Conservation (phyloP, 2,888 invertebrate species). For the Coleophora deauratella region DNA sequence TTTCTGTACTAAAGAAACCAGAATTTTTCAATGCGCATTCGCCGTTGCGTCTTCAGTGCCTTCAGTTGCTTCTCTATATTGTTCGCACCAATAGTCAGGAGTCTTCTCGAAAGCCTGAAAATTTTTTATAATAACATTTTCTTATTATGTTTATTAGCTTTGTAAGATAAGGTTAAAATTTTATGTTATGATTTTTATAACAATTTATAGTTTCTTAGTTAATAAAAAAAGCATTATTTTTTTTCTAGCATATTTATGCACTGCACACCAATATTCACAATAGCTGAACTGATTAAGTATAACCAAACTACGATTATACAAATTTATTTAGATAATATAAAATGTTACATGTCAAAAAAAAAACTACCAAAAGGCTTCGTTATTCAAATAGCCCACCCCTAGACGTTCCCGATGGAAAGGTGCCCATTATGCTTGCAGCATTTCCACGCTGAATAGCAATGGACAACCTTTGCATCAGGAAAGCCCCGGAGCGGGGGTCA, state of each 20-base stretch:
- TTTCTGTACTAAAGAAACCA: too few relatives aligned
- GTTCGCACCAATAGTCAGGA: constrained; percentile 52
- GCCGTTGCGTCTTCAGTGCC: neutral
- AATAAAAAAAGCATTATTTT: neutral
- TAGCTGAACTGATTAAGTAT: neutral
- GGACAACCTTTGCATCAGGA: too few relatives aligned
- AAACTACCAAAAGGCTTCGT: too few relatives aligned
- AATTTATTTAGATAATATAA: too few relatives aligned
- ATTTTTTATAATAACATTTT: neutral
- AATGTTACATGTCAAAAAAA: too few relatives aligned
- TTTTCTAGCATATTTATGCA: too few relatives aligned
- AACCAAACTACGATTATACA: neutral
- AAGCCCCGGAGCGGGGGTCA: too few relatives aligned
- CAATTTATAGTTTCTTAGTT: neutral
- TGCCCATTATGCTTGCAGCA: too few relatives aligned
- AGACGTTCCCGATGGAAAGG: too few relatives aligned
- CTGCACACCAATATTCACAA: neutral
- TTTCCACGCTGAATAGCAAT: too few relatives aligned
- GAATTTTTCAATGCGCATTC: too few relatives aligned
- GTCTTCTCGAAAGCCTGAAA: constrained; percentile 54
- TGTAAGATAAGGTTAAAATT: neutral
- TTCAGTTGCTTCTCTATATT: constrained; percentile 39
- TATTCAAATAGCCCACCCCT: too few relatives aligned
- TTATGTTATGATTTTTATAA: neutral
- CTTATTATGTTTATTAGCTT: neutral